Conservation (phyloP, 1,140 invertebrate genomes). For the Drosophila guanche region DNA sequence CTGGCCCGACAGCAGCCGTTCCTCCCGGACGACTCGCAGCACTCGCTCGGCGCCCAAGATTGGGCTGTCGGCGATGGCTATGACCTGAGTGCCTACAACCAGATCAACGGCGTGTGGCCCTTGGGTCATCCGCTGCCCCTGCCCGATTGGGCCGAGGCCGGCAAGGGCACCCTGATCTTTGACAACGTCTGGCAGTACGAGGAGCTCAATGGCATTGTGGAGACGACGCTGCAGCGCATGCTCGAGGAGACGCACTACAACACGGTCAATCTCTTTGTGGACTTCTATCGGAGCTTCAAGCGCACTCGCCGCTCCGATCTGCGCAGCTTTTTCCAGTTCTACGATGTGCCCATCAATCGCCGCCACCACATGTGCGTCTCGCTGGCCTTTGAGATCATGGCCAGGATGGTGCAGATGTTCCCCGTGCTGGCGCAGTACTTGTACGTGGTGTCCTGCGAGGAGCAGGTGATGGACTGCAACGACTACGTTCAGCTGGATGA, state of each 20-base stretch:
- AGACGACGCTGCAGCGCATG: constrained; percentile 90
- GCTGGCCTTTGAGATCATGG: constrained; percentile 90
- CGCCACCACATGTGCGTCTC: constrained; percentile 95
- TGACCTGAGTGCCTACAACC: constrained; percentile 83
- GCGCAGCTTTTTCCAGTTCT: constrained; percentile 89
- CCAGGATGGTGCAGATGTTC: constrained; percentile 86
- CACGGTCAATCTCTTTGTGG: constrained; percentile 92
- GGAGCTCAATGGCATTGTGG: constrained; percentile 89
- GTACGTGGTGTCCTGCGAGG: constrained; percentile 94
- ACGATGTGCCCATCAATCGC: constrained; percentile 90
- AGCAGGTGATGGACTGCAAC: constrained; percentile 89
- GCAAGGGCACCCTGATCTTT: constrained; percentile 84
- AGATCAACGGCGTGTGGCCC: constrained; percentile 85
- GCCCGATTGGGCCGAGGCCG: constrained; percentile 86
- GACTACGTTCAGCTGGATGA: constrained; percentile 86
- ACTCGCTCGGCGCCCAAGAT: constrained; percentile 9
- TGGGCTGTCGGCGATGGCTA: constrained; percentile 77
- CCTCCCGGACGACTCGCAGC: constrained; percentile 16
- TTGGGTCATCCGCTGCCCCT: constrained; percentile 87
- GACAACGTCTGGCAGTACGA: constrained; percentile 89
- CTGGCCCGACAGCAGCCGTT: constrained; percentile 62
- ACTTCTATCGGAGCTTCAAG: constrained; percentile 90
- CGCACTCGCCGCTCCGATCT: constrained; percentile 86
- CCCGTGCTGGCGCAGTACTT: constrained; percentile 88
- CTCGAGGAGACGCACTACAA: constrained; percentile 93